These are phyloP conservation scores for Mythimna impura DNA, from an alignment of 2,888 invertebrate genomes.

Conservation along the genomic window DNA sequence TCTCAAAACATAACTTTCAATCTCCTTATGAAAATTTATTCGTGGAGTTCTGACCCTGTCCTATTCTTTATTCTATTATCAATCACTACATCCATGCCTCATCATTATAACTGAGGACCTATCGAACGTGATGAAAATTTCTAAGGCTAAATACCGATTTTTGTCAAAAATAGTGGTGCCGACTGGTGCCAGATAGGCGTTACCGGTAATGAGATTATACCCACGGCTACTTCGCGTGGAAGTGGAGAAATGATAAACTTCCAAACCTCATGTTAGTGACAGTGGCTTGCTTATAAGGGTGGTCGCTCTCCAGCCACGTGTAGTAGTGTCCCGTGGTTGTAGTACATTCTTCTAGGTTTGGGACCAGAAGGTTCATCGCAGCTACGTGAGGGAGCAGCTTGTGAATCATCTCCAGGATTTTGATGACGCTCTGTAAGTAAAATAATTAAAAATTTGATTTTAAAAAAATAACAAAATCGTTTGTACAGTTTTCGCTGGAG, in stretches of 20 bases:
- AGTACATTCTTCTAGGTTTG: conserved; percentile 74
- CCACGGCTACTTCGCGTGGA: neutral
- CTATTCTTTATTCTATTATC: neutral
- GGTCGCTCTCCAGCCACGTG: conserved; percentile 98
- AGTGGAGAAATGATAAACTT: neutral
- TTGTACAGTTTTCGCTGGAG: too few relatives aligned
- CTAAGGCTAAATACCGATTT: neutral
- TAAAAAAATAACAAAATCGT: too few relatives aligned
- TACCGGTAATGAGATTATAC: neutral
- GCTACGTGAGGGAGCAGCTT: conserved; percentile 97
- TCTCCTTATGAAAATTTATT: neutral
- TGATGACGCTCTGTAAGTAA: conserved; percentile 94
- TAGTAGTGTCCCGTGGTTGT: conserved; percentile 96
- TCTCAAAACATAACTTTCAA: neutral
- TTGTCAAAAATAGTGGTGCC: too few relatives aligned
- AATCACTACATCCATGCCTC: too few relatives aligned
- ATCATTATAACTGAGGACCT: neutral
- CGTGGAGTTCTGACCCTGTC: neutral
- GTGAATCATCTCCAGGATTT: conserved; percentile 96
- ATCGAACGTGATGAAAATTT: neutral
- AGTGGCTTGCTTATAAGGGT: conserved; percentile 97
- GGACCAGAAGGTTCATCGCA: conserved; percentile 93
- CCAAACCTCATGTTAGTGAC: conserved; percentile 95
- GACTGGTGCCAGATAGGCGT: too few relatives aligned
- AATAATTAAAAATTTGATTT: neutral